A percentile compares a stretch with the other conserved stretches of the same genome.
These are phyloP conservation scores for Leptothorax acervorum DNA, from an alignment of 2,888 invertebrate genomes.

Conservation along the genomic window DNA sequence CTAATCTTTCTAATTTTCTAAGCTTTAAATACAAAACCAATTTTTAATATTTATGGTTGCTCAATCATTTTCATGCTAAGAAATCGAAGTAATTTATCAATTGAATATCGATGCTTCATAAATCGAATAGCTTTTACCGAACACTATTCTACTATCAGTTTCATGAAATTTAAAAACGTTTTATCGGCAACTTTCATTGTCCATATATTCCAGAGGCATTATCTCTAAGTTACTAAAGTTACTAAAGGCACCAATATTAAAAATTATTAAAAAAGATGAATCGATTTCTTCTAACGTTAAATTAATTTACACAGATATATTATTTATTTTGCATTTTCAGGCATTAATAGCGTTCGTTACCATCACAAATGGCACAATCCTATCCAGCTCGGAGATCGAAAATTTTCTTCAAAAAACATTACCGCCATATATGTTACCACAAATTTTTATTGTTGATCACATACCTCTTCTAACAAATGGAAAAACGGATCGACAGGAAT, in stretches of 20 bases:
- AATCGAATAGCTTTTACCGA: neutral
- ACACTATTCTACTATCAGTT: neutral
- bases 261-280: neutral
- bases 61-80: neutral
- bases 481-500: constrained; percentile 93
- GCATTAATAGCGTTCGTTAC: constrained; percentile 90
- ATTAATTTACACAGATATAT: neutral
- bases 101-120: constrained; percentile 6
- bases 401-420: constrained; percentile 88
- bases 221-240: neutral
- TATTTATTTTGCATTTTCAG: constrained; percentile 85
- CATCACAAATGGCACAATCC: constrained; percentile 83
- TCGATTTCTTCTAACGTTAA: neutral
- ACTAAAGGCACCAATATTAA: neutral
- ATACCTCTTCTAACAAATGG: constrained; percentile 94
- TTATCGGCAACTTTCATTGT: neutral
- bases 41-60: too few species aligned
- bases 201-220: neutral
- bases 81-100: neutral
- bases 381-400: constrained; percentile 89
- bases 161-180: neutral
- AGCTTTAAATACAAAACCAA: too few species aligned
- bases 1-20: too few species aligned
- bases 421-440: constrained; percentile 92
- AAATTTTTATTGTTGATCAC: constrained; percentile 90